phyloP scores from a whole-genome alignment of 2,113 vertebrate species.

The Anoplopoma fimbria region DNA sequence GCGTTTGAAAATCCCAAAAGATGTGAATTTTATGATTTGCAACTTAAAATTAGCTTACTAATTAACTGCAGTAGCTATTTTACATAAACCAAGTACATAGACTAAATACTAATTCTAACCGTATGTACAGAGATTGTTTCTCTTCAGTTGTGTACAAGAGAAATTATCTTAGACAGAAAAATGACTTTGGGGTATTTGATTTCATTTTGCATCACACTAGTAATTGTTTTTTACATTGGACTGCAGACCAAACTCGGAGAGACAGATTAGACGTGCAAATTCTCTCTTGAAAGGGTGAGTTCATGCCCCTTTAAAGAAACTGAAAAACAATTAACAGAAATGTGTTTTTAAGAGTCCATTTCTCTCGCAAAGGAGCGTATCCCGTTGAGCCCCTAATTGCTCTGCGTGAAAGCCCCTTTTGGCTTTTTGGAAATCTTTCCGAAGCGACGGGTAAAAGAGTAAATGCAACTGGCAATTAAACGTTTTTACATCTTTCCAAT shows the following conservation, averaged over 20 bases:
- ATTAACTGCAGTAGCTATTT: background rate
- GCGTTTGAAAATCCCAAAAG: background rate
- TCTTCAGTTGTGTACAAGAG: background rate
- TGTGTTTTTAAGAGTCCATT: conserved; percentile 2
- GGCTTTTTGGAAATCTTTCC: conserved; percentile 17
- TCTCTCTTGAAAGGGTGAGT: conserved; percentile 28
- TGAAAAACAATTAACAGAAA: conserved; percentile 13
- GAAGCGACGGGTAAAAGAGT: too few relatives aligned
- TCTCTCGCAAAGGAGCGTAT: background rate
- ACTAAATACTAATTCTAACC: background rate
- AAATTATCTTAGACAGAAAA: background rate
- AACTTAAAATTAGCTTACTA: background rate
- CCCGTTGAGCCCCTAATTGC: background rate
- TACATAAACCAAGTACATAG: background rate
- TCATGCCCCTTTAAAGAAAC: background rate
- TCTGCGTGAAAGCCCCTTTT: background rate
- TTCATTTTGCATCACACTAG: background rate
- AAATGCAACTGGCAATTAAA: conserved; percentile 10
- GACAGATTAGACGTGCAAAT: conserved; percentile 31
- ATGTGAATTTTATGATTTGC: background rate
- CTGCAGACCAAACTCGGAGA: conserved; percentile 13
- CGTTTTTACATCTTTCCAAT: background rate
- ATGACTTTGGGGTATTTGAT: background rate
- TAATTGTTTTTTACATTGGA: background rate
- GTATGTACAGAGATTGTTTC: background rate